Evolutionary conservation across 53 echinoderm and acorn worm species (phyloP).

Genomic region (Paracentrotus lividus): DNA sequence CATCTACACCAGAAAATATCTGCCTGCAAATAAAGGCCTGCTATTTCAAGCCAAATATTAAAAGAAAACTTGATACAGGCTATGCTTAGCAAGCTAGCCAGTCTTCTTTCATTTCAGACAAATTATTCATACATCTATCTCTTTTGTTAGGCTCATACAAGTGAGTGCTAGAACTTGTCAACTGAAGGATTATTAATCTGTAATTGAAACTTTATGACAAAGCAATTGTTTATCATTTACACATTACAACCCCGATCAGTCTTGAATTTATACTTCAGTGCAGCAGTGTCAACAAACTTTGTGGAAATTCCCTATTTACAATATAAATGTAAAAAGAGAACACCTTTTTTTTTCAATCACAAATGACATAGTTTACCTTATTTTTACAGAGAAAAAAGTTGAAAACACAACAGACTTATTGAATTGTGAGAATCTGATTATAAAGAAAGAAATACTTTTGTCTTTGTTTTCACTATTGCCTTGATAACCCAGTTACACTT

Average conservation of each 20-base stretch:
- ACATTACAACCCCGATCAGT: not conserved
- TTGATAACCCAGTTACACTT: too few relatives aligned
- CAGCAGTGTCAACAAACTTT: conserved; percentile 19
- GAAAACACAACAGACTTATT: not conserved
- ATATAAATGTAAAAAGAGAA: not conserved
- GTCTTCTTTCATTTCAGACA: not conserved
- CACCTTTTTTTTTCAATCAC: conserved; percentile 16
- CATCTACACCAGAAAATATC: too few relatives aligned
- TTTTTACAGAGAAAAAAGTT: not conserved
- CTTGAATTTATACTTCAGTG: not conserved
- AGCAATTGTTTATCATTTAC: not conserved
- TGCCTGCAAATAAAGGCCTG: too few relatives aligned
- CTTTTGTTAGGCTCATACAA: not conserved
- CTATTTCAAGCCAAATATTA: too few relatives aligned
- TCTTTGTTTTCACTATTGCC: conserved; percentile 26
- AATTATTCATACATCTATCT: not conserved
- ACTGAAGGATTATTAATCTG: not conserved
- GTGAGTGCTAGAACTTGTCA: not conserved
- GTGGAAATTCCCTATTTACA: not conserved
- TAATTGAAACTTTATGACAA: not conserved
- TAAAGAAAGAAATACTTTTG: not conserved
- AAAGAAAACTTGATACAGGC: too few relatives aligned
- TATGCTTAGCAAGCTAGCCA: too few relatives aligned
- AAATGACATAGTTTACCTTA: not conserved
- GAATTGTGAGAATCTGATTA: not conserved